These are phyloP conservation scores for Lathronympha strigana DNA, from an alignment of 2,888 invertebrate species.

Conservation along the genomic window DNA sequence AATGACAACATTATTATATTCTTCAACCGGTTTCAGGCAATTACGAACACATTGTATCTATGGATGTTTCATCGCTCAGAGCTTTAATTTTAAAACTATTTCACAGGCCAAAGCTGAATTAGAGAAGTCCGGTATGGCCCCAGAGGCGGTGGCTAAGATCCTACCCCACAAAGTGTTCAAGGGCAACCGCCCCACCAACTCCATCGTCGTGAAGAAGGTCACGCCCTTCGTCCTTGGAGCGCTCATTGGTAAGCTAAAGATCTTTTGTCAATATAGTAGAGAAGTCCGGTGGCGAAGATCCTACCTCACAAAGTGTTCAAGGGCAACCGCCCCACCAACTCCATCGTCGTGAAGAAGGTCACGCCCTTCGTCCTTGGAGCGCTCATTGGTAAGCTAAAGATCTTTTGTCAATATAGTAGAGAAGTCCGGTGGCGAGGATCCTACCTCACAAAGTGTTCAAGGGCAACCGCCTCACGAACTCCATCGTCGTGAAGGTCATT, in stretches of 20 bases:
- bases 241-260: slow-evolving; percentile 90
- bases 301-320: slow-evolving; percentile 98
- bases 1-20: no score
- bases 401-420: slow-evolving; percentile 69
- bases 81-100: slow-evolving; percentile 1
- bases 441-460: slow-evolving; percentile 98
- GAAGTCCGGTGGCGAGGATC: slow-evolving; percentile 90
- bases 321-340: slow-evolving; percentile 99
- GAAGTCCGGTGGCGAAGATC: slow-evolving; percentile 90
- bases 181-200: slow-evolving; percentile 99
- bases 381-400: slow-evolving; percentile 90
- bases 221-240: slow-evolving; percentile 97
- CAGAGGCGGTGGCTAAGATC: slow-evolving; percentile 90
- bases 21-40: no score
- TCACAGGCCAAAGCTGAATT: slow-evolving; percentile 92
- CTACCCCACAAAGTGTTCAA: slow-evolving; percentile 98
- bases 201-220: slow-evolving; percentile 95
- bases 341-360: slow-evolving; percentile 95
- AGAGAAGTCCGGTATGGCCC: slow-evolving; percentile 89
- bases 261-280: slow-evolving; percentile 69
- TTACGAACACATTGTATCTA: no score
- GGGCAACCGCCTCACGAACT: slow-evolving; percentile 99
- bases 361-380: slow-evolving; percentile 97
- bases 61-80: no score
- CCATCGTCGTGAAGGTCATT: slow-evolving; percentile 90